Evolutionary conservation across 1,140 invertebrate genomes (phyloP).

Genomic region (Heliothis subflexa): DNA sequence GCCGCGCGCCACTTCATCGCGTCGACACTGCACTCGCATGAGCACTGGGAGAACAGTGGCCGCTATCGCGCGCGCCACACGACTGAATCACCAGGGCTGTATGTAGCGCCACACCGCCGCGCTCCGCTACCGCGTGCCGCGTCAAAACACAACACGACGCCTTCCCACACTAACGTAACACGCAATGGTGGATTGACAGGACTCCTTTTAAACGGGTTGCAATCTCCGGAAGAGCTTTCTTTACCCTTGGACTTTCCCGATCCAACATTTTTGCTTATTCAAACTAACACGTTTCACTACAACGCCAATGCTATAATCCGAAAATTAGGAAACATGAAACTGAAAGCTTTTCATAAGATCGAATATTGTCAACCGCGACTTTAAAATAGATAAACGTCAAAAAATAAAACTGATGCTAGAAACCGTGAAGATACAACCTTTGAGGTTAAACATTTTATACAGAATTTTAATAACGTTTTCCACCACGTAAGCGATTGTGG

Average conservation of each 20-base stretch:
- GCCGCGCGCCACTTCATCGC: slow-evolving; percentile 77
- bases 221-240: slow-evolving; percentile 50
- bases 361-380: not conserved
- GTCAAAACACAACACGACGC: slow-evolving; percentile 61
- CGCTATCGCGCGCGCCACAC: slow-evolving; percentile 61
- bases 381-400: not conserved
- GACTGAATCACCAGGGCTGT: slow-evolving; percentile 65
- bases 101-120: slow-evolving; percentile 56
- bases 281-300: no score
- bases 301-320: not conserved
- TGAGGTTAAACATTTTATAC: not conserved
- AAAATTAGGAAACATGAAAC: not conserved
- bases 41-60: slow-evolving; percentile 54
- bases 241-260: slow-evolving; percentile 17
- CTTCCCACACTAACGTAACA: slow-evolving; percentile 64
- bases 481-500: slow-evolving; percentile 14
- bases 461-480: slow-evolving; percentile 41
- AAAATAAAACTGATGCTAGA: not conserved
- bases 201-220: slow-evolving; percentile 58
- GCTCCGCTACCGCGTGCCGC: slow-evolving; percentile 51
- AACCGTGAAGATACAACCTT: not conserved
- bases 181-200: slow-evolving; percentile 63
- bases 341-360: not conserved
- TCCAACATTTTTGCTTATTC: not conserved
- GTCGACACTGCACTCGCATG: slow-evolving; percentile 65